Conservation (phyloP, 2,797 vertebrate genomes). For the Gobionotothen gibberifrons region DNA sequence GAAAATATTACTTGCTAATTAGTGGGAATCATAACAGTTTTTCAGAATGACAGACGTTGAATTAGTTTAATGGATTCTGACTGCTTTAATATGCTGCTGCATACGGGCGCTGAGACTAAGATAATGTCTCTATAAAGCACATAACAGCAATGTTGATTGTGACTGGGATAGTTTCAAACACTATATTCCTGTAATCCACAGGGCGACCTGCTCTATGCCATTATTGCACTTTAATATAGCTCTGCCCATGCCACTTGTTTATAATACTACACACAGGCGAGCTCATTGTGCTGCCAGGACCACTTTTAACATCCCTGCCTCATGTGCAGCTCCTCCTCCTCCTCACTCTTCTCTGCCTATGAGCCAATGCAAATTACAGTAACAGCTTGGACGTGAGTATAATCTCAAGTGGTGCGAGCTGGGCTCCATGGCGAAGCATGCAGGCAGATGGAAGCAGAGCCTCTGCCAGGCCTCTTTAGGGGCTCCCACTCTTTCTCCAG, state of each 20-base stretch:
- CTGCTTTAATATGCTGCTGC: conserved; percentile 20
- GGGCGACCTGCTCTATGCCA: conserved; percentile 58
- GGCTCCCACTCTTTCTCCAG: conserved; percentile 73
- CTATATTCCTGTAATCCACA: conserved; percentile 55
- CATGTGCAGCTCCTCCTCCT: conserved; percentile 76
- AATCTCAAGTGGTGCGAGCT: conserved; percentile 81
- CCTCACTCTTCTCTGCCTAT: conserved; percentile 69
- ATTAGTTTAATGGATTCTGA: conserved; percentile 31
- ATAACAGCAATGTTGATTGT: conserved; percentile 16
- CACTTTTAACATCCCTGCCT: conserved; percentile 78
- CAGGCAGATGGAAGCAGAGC: conserved; percentile 76
- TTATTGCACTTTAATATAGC: conserved; percentile 72
- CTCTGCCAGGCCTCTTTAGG: conserved; percentile 79
- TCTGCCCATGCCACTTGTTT: conserved; percentile 66
- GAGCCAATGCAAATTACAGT: conserved; percentile 85
- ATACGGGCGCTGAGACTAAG: conserved; percentile 4
- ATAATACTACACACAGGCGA: conserved; percentile 62
- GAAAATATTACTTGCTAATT: conserved; percentile 39
- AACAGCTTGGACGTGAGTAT: conserved; percentile 83
- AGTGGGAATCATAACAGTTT: conserved; percentile 8
- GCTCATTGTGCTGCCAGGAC: conserved; percentile 78
- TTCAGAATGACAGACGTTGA: conserved; percentile 23
- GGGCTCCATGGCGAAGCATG: conserved; percentile 73
- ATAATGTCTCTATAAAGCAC: conserved; percentile 33
- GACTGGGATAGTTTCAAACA: conserved; percentile 37